Evolutionary conservation across 2,113 vertebrate species (phyloP).

Genomic region (Myxocyprinus asiaticus): DNA sequence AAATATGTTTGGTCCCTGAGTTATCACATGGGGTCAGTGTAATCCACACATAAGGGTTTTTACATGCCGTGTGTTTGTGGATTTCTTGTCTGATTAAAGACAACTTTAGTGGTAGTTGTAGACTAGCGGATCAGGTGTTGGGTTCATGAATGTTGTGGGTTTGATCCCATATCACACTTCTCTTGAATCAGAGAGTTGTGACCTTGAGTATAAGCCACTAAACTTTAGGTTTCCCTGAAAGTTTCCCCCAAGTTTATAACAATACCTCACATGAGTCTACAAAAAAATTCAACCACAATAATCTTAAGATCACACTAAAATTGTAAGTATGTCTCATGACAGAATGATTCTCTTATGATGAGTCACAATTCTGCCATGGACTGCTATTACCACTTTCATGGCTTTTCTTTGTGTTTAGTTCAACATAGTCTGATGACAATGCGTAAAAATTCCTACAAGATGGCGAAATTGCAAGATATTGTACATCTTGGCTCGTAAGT

Average conservation of each 20-base stretch:
- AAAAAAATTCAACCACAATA: not conserved
- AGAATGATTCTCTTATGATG: not conserved
- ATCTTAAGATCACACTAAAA: not conserved
- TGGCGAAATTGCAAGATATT: too few relatives aligned
- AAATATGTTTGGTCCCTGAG: not conserved
- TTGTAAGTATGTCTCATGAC: not conserved
- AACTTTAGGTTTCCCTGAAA: too few relatives aligned
- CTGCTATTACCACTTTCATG: not conserved
- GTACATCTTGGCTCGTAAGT: too few relatives aligned
- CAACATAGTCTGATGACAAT: not conserved
- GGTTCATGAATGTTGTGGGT: not conserved
- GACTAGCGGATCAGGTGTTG: not conserved
- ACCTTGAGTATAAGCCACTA: too few relatives aligned
- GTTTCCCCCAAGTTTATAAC: too few relatives aligned
- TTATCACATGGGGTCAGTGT: not conserved
- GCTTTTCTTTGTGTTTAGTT: not conserved
- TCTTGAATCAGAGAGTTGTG: too few relatives aligned
- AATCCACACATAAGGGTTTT: not conserved
- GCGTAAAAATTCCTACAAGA: too few relatives aligned
- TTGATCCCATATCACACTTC: conserved; percentile 9
- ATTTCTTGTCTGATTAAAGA: not conserved
- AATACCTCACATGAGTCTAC: not conserved
- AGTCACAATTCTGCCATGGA: not conserved
- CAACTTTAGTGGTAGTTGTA: not conserved
- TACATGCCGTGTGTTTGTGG: not conserved